Conservation (phyloP, 1,140 invertebrate species). For the Cyclina sinensis region DNA sequence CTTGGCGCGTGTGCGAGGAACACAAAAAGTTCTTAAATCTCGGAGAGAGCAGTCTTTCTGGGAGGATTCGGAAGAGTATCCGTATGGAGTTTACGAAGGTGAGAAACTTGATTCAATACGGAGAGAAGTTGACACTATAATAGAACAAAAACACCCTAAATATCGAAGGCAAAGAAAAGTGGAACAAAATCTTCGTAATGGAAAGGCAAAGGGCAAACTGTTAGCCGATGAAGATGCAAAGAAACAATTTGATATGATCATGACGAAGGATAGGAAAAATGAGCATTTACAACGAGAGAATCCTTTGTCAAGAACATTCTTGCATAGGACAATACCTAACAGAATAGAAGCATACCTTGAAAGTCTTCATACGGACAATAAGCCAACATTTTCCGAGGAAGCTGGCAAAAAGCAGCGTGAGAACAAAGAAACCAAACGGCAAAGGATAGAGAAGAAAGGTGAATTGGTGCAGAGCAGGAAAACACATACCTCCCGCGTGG, state of each 20-base stretch:
- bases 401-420: not conserved
- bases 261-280: conserved; percentile 28
- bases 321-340: not conserved
- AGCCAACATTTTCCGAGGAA: not conserved
- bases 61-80: conserved; percentile 60
- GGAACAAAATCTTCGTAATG: not conserved
- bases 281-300: not conserved
- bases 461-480: not conserved
- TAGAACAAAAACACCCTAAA: conserved; percentile 49
- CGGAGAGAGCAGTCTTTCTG: conserved; percentile 57
- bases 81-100: conserved; percentile 54
- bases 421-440: not conserved
- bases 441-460: not conserved
- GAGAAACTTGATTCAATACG: conserved; percentile 40
- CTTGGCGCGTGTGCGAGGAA: conserved; percentile 41
- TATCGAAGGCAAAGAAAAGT: conserved; percentile 43
- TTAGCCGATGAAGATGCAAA: conserved; percentile 43
- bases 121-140: conserved; percentile 48
- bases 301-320: not conserved
- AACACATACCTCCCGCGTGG: not conserved
- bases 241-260: conserved; percentile 55
- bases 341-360: conserved; percentile 2
- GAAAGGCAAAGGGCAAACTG: conserved; percentile 38
- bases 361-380: not conserved
- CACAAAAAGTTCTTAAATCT: conserved; percentile 43